phyloP scores from a whole-genome alignment of 2,113 vertebrate species.

The Pseudorectes ferrugineus region DNA sequence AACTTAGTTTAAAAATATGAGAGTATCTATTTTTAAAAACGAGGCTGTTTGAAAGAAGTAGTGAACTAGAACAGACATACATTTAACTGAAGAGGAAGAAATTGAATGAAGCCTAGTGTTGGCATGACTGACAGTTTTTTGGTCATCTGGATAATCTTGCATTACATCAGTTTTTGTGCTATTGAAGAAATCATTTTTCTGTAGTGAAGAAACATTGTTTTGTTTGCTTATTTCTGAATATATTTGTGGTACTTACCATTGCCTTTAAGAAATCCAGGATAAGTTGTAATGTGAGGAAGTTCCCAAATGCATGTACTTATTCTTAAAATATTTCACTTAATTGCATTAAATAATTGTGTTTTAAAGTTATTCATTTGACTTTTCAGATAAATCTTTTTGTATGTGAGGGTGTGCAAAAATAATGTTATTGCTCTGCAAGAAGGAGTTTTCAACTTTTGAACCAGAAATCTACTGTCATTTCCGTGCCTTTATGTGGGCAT shows the following conservation, averaged over 20 bases:
- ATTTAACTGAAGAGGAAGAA: background rate
- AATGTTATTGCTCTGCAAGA: background rate
- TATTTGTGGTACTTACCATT: background rate
- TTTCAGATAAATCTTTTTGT: background rate
- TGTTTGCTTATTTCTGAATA: background rate
- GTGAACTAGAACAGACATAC: background rate
- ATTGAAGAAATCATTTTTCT: background rate
- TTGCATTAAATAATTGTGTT: background rate
- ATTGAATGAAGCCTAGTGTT: background rate
- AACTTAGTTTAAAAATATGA: background rate
- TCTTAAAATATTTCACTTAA: background rate
- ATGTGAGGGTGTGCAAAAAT: background rate
- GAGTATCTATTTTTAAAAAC: background rate
- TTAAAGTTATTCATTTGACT: background rate
- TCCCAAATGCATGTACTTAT: background rate
- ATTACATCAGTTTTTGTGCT: background rate
- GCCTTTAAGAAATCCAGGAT: background rate
- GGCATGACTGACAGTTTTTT: background rate
- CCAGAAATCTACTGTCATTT: background rate
- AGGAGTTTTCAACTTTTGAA: background rate
- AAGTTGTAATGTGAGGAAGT: background rate
- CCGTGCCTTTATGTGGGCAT: background rate
- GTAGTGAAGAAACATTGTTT: background rate
- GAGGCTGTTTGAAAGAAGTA: background rate
- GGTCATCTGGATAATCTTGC: background rate